These are phyloP conservation scores for Zoanthus gigantus DNA, from an alignment of 92 coral and sea anemone genomes.

Conservation along the genomic window DNA sequence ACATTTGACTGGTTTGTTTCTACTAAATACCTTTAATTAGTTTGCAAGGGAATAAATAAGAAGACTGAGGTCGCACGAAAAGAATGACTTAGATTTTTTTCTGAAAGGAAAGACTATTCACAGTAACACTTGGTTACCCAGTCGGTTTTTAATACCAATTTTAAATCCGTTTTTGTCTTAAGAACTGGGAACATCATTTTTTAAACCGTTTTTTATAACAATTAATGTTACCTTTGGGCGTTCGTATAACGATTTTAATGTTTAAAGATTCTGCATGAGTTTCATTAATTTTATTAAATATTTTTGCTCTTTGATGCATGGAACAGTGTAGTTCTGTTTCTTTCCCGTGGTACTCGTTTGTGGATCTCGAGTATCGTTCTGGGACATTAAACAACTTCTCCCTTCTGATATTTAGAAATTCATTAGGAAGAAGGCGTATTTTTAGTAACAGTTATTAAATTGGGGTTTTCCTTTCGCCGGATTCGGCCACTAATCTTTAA, in stretches of 20 bases:
- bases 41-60: too few species aligned
- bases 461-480: constrained; percentile 23
- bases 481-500: constrained; percentile 6
- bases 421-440: background rate
- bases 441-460: background rate
- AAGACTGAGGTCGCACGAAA: too few species aligned
- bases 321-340: background rate
- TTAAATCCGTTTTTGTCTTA: too few species aligned
- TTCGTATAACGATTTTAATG: background rate
- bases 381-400: background rate
- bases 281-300: background rate
- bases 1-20: too few species aligned
- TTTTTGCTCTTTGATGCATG: background rate
- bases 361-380: background rate
- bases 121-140: too few species aligned
- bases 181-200: too few species aligned
- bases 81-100: too few species aligned
- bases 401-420: background rate
- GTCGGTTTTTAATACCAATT: too few species aligned
- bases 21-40: too few species aligned
- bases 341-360: background rate
- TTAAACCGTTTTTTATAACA: too few species aligned
- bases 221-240: background rate
- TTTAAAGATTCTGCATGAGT: background rate
- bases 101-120: too few species aligned